Conservation (phyloP, 2,888 invertebrate genomes). For the Lepidochitona cinerea region DNA sequence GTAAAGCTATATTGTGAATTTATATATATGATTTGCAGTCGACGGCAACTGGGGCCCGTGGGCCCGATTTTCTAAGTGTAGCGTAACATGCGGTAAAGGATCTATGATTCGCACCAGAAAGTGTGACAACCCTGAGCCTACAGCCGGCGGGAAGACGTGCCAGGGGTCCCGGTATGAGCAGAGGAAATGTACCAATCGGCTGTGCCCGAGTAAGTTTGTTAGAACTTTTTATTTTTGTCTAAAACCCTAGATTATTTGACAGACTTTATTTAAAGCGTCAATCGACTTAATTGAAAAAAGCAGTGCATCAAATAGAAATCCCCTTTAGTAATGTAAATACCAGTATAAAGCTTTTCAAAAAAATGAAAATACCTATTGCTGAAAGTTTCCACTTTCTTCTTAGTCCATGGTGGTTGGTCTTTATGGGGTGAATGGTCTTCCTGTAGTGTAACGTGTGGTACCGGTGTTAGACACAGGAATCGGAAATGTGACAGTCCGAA, state of each 20-base stretch:
- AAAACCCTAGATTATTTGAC: too few relatives aligned
- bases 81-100: conserved; percentile 62
- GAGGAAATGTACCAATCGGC: conserved; percentile 52
- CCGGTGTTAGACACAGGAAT: conserved; percentile 44
- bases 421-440: conserved; percentile 56
- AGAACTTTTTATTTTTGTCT: too few relatives aligned
- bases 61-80: conserved; percentile 56
- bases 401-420: conserved; percentile 64
- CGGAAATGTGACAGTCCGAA: conserved; percentile 58
- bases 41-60: conserved; percentile 65
- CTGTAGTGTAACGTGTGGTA: conserved; percentile 59
- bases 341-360: too few relatives aligned
- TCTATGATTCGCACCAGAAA: conserved; percentile 44
- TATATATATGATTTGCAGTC: too few relatives aligned
- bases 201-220: conserved; percentile 63
- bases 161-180: conserved; percentile 35
- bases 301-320: neutral
- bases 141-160: conserved; percentile 55
- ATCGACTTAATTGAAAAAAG: neutral
- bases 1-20: too few relatives aligned
- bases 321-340: too few relatives aligned
- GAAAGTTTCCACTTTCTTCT: neutral
- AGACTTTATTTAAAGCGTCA: too few relatives aligned
- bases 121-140: conserved; percentile 60
- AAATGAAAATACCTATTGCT: too few relatives aligned